A percentile compares a stretch with the other conserved stretches of the same genome.
Conservation (phyloP, 2,797 vertebrate genomes). For the Erethizon dorsatum region DNA sequence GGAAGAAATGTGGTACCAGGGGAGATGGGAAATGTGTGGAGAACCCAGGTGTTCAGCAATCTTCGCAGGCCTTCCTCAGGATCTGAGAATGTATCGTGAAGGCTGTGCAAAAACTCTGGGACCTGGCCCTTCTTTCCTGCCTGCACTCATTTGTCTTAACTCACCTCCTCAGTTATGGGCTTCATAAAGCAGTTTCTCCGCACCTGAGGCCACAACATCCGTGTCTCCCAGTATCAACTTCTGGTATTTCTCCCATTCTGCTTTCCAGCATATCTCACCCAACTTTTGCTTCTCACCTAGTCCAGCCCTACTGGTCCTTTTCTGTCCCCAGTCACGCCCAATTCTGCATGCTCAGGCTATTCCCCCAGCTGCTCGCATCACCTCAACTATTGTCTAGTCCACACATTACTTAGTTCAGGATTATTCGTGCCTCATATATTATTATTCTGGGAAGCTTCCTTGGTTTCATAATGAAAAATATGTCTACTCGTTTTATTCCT, state of each 20-base stretch:
- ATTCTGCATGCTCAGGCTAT: too few relatives aligned
- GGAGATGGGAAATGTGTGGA: background rate
- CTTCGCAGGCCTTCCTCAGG: background rate
- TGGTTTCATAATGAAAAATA: background rate
- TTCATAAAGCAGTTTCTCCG: background rate
- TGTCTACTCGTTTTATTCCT: background rate
- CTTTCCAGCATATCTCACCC: fast-evolving
- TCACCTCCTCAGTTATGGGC: fast-evolving
- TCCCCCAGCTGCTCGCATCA: background rate
- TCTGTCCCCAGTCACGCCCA: background rate
- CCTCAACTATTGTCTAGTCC: background rate
- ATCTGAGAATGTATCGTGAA: background rate
- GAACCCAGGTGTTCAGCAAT: background rate
- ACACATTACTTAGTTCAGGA: background rate
- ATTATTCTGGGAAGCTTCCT: background rate
- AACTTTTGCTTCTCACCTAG: background rate
- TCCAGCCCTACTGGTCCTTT: background rate
- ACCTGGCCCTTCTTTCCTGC: background rate
- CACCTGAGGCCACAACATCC: fast-evolving
- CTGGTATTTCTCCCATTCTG: fast-evolving
- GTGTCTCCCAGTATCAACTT: background rate
- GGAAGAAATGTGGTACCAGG: background rate
- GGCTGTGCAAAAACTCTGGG: fast-evolving
- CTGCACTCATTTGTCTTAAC: background rate
- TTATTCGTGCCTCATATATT: background rate